Conservation (phyloP, 2,113 vertebrate genomes). For the Hydrolagus affinis region DNA sequence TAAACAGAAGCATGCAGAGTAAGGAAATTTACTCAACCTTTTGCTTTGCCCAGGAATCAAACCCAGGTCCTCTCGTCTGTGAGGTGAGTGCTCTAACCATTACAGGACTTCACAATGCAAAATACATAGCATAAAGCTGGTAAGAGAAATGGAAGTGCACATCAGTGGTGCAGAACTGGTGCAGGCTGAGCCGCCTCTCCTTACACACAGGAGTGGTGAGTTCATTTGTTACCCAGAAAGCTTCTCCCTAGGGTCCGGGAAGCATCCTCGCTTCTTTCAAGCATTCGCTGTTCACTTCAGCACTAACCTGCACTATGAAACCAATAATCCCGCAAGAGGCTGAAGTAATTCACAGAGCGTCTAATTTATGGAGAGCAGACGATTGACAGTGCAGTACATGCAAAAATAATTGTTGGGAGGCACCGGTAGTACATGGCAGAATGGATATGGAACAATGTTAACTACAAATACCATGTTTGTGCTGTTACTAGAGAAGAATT, state of each 20-base stretch:
- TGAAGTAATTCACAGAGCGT: constrained; percentile 98
- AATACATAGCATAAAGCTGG: no score
- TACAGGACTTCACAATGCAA: no score
- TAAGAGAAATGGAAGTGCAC: no score
- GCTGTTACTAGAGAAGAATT: background rate
- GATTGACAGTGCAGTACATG: constrained; percentile 76
- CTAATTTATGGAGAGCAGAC: constrained; percentile 98
- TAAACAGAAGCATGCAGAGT: no score
- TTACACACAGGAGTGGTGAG: background rate
- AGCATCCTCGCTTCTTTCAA: constrained; percentile 18
- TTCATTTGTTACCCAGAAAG: constrained; percentile 6
- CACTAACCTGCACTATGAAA: constrained; percentile 94
- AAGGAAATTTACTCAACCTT: no score
- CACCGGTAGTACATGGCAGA: constrained; percentile 2
- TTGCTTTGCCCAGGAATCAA: no score
- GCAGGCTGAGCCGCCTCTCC: background rate
- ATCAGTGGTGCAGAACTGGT: background rate
- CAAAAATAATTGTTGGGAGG: background rate
- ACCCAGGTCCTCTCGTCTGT: no score
- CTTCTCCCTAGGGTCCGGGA: constrained; percentile 9
- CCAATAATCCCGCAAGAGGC: constrained; percentile 86
- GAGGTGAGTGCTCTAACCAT: no score
- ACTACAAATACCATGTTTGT: background rate
- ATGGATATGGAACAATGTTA: constrained; percentile 6
- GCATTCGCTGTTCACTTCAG: constrained; percentile 83